Evolutionary conservation across 2,113 vertebrate genomes (phyloP), one percentile per base, ranked within the genome.

Genomic region (Colossoma macropomum): DNA sequence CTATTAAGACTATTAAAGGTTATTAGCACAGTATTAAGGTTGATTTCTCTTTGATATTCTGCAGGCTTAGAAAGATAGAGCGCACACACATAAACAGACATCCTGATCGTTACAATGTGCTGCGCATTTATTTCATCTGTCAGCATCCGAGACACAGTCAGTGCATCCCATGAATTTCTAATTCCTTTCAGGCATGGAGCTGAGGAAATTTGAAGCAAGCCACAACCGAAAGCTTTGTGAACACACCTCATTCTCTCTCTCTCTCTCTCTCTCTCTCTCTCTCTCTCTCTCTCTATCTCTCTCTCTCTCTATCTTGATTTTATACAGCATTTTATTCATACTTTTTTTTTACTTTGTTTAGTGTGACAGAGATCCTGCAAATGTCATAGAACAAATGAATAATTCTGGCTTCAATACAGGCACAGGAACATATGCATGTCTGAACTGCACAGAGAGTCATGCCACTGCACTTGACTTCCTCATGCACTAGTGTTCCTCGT

Each of bases 1-100:
- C 77, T 87, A 86, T 90, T 88, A 90, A 77, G 75, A 84, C 79
- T 79, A 91, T 90, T 91, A 90, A 86, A 86, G 85, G 87, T 90
- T 87, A 91, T 90, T 89, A 91, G 48, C 74, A 45, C 50, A 21
- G 75, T 73, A 56, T 72, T 68, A 80, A 83, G 30, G 54, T 12
- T 86, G 87, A 75, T 84, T 80, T 82, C 85, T 82, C 69, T 63
- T 77, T 73, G 81, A 68, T 83, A 80, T 86, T 21, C 70, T 23
- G 65, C 71, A 76, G 81, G 65, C 84, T 32, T 1, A 75, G 77
- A 79, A 85, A 84, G 85, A 28, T 66, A 27, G 50, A 38, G 4
- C 48, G 54, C 74, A 85, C 73, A 85, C 72, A 81, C 72, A 85
- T 5, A 41, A 30, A 80, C 50, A 81, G 19, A 72, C 63, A 45